Percentiles rank a stretch among this genome's conserved stretches.
phyloP scores from a whole-genome alignment of 2,113 vertebrate genomes.

The Baryphthengus martii region DNA sequence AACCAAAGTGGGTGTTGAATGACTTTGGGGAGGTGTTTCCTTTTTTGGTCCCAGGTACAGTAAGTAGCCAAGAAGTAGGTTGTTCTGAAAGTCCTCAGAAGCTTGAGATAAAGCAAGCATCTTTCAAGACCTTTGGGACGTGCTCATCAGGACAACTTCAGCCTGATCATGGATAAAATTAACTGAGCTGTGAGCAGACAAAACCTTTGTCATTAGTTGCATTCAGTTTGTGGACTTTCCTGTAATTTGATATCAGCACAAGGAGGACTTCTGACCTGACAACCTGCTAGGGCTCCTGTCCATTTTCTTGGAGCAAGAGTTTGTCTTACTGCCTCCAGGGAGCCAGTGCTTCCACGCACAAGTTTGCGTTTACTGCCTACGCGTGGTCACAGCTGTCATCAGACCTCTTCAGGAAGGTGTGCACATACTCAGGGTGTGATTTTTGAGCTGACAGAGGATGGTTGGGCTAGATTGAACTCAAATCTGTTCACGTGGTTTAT shows the following conservation, averaged over 20 bases:
- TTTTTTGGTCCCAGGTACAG: background rate
- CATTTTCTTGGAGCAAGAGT: background rate
- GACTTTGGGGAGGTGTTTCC: background rate
- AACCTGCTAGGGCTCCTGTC: background rate
- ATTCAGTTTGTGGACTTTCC: background rate
- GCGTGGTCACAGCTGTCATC: accelerated
- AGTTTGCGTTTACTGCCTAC: accelerated
- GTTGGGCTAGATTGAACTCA: background rate
- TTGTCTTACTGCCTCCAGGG: background rate
- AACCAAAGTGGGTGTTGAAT: background rate
- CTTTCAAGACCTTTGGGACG: background rate
- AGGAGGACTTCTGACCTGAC: background rate
- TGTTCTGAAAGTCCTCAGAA: background rate
- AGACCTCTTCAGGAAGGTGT: background rate
- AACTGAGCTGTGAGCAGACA: background rate
- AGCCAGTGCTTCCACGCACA: background rate
- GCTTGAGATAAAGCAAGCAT: background rate
- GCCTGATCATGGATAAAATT: accelerated
- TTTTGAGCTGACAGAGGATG: background rate
- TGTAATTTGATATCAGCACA: background rate
- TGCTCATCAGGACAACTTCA: background rate
- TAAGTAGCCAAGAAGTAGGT: background rate
- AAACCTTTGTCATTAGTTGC: accelerated
- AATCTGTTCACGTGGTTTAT: background rate
- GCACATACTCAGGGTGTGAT: background rate